Evolutionary conservation across 2,888 invertebrate species (phyloP), one percentile per base, ranked within the genome.

Genomic region (Pseudococcus viburni): DNA sequence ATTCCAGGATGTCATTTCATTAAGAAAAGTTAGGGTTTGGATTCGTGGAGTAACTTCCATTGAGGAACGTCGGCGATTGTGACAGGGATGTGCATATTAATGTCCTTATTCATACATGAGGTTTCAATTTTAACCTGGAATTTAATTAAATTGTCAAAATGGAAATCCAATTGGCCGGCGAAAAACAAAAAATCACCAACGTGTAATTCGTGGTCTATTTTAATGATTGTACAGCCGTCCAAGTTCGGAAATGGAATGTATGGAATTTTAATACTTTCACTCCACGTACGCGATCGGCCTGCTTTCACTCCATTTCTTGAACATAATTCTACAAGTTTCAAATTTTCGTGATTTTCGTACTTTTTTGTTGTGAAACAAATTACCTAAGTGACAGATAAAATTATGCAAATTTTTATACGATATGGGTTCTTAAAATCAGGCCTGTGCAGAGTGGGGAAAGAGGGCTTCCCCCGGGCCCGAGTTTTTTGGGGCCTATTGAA

Each of bases 11-110:
- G 46, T n/a, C n/a, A n/a, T n/a, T n/a, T 77, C 39, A 12, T 46
- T 80, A 0, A 46, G 46, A 42, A 19, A n/a, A n/a, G n/a, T n/a
- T n/a, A n/a, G 46, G 0, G 19, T 48, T 26, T 55, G 64, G 0
- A 26, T 77, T 51, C 73, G 73, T 12, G 83, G 39, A 8, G 19
- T 17, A 33, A 19, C 19, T 33, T 51, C 19, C n/a, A 77, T 55
- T 83, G 19, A n/a, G n/a, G n/a, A n/a, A 89, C 89, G 86, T 89
- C 89, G 26, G 89, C 89, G n/a, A 89, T 86, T 39, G 85, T 80
- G 22, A 89, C 73, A 26, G 89, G 89, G 46, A 89, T 39, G 4
- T 89, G 26, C 17, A 89, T n/a, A 51, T 80, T 42, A 17, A 89
- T 77, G 42, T 89, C 89, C 26, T 68, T 80, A 88, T 89, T 84